Percentiles rank a stretch among this genome's conserved stretches.
Evolutionary conservation across 1,140 invertebrate genomes (phyloP).

Genomic region (Mylabris phalerata): DNA sequence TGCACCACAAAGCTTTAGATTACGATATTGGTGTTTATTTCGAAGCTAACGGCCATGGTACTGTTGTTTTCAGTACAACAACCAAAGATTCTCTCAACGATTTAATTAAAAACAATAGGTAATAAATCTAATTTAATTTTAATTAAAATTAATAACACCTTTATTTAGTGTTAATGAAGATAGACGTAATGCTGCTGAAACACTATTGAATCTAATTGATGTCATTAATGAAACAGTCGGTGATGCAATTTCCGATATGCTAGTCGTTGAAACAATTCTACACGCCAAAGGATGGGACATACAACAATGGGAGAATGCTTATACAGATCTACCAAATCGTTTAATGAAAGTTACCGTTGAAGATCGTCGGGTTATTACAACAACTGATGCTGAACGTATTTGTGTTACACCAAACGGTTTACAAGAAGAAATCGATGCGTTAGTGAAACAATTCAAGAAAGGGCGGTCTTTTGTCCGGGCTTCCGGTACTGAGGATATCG

Average conservation of each 20-base stretch:
- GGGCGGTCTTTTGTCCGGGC: constrained; percentile 88
- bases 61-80: constrained; percentile 69
- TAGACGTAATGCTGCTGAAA: constrained; percentile 44
- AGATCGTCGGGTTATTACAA: constrained; percentile 78
- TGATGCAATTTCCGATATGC: constrained; percentile 93
- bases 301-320: constrained; percentile 71
- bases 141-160: constrained; percentile 3
- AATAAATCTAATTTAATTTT: constrained; percentile 1
- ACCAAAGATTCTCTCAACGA: constrained; percentile 51
- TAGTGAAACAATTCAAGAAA: constrained; percentile 60
- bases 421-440: constrained; percentile 71
- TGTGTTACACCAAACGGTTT: constrained; percentile 74
- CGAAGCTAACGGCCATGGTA: constrained; percentile 99
- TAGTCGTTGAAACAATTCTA: constrained; percentile 89
- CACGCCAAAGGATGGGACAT: constrained; percentile 71
- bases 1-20: constrained; percentile 85
- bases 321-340: constrained; percentile 80
- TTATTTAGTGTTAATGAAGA: constrained; percentile 38
- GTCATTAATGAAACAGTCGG: constrained; percentile 94
- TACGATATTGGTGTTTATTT: constrained; percentile 98
- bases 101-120: constrained; percentile 32
- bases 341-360: constrained; percentile 82
- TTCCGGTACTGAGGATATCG: constrained; percentile 95
- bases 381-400: constrained; percentile 76
- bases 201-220: constrained; percentile 65